Evolutionary conservation across 2,888 invertebrate genomes (phyloP).

Genomic region (Pyrocoelia pectoralis): DNA sequence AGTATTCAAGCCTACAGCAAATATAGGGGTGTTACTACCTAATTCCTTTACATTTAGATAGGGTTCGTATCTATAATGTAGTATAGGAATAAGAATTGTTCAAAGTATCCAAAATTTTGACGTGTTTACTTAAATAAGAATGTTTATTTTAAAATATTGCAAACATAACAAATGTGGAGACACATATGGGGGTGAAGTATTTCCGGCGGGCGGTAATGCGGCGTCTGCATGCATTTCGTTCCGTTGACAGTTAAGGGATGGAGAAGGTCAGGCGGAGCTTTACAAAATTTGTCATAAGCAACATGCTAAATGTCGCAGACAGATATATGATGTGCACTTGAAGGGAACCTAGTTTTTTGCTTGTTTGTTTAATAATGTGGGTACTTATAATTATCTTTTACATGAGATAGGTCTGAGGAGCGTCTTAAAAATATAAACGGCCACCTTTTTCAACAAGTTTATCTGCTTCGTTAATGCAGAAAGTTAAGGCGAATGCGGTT

Average conservation of each 20-base stretch:
- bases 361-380: conserved; percentile 3
- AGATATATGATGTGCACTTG: conserved; percentile 36
- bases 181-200: conserved; percentile 23
- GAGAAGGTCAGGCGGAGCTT: conserved; percentile 38
- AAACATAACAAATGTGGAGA: conserved; percentile 36
- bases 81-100: conserved; percentile 4
- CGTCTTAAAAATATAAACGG: conserved; percentile 9
- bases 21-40: conserved; percentile 33
- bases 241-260: conserved; percentile 36
- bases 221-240: conserved; percentile 23
- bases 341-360: not conserved
- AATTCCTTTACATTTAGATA: conserved; percentile 30
- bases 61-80: not conserved
- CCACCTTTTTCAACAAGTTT: not conserved
- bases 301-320: conserved; percentile 43
- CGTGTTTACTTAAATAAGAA: conserved; percentile 22
- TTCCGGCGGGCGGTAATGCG: conserved; percentile 28
- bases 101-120: not conserved
- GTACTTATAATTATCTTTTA: not conserved
- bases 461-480: not conserved
- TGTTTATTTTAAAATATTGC: conserved; percentile 42
- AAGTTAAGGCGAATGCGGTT: conserved; percentile 3
- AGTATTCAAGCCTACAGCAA: conserved; percentile 34
- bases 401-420: not conserved
- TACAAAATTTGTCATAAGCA: conserved; percentile 41